Percentiles rank a stretch among this genome's conserved stretches.
Evolutionary conservation across 2,113 vertebrate genomes (phyloP).

Genomic region (Thunnus maccoyii): DNA sequence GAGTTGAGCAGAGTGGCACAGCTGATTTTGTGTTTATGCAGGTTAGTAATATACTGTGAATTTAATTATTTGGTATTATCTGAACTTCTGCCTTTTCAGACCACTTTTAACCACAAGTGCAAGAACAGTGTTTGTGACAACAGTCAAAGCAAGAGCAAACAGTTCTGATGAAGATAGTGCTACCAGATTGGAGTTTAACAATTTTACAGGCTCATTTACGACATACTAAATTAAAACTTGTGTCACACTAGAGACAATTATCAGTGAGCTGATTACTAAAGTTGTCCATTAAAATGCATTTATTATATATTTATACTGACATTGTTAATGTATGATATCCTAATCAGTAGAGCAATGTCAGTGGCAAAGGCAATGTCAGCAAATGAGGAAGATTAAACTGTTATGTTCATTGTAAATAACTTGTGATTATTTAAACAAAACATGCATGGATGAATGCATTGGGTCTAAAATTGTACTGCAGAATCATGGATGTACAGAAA

Average conservation of each 20-base stretch:
- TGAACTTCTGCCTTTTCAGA: slow-evolving; percentile 17
- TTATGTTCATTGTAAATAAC: neutral
- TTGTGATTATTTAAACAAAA: neutral
- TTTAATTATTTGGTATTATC: slow-evolving; percentile 6
- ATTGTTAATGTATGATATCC: neutral
- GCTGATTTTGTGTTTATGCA: slow-evolving; percentile 50
- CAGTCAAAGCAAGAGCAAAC: slow-evolving; percentile 40
- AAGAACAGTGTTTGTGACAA: slow-evolving; percentile 39
- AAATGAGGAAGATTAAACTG: neutral
- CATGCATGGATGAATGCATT: neutral
- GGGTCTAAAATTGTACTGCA: neutral
- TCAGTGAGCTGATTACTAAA: neutral
- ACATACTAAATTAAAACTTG: slow-evolving; percentile 4
- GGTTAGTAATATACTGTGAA: slow-evolving; percentile 25
- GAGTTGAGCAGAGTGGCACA: slow-evolving; percentile 41
- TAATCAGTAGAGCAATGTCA: slow-evolving; percentile 5
- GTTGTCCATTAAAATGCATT: neutral
- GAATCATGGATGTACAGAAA: neutral
- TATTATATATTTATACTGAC: slow-evolving; percentile 5
- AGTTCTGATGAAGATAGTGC: slow-evolving; percentile 2
- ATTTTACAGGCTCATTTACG: slow-evolving; percentile 20
- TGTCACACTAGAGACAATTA: slow-evolving; percentile 26
- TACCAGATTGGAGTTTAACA: slow-evolving; percentile 15
- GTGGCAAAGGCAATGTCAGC: neutral
- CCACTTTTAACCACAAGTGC: slow-evolving; percentile 30